Base-by-base conservation (phyloP, 1,140 invertebrate genomes). In the Patella vulgata region DNA sequence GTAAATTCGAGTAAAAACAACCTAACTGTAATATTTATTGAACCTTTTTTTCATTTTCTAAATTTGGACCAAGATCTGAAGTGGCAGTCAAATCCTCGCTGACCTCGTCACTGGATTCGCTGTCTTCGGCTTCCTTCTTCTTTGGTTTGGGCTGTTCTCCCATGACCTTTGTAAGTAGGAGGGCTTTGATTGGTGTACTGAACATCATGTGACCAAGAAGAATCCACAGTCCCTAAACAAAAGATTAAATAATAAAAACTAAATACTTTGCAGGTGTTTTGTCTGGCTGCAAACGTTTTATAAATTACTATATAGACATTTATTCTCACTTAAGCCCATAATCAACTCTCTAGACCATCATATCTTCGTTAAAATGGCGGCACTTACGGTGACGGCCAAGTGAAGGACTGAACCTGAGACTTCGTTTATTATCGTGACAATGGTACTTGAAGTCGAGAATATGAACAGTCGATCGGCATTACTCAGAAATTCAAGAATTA, bases 141-240 rank as follows among this genome's bases (percentile, higher is more conserved):
- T 14, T 31, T 1, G 36, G 33, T 0, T 27, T 8, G 19, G 14
- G 17, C 14, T 21, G 31, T 12, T 31, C 65, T 0, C 53, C 59
- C 8, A 44, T 31, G 23, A 62, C 17, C 6, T 50, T 46, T 8
- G 59, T 48, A 14, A 60, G 59, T 9, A 71, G 59, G 5, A 66
- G 56, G 14, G 27, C 50, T 1, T 62, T 42, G 39, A 72, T 65
- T 55, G 69, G 63, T n/a, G 27, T 39, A 36, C 65, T 69, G 31
- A 55, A 64, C 59, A 69, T 50, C 63, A 72, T 68, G 63, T 72
- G 70, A 31, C 63, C 44, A 11, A 68, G 27, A 17, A 72, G 61
- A 30, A 72, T 72, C 12, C 59, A 42, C 40, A 69, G 46, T 0
- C 70, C 70, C 70, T 72, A 48, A 2, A 59, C n/a, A 39, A 12